A percentile compares a stretch with the other conserved stretches of the same genome.
phyloP scores from a whole-genome alignment of 2,113 vertebrate species.

The Lampris incognitus region DNA sequence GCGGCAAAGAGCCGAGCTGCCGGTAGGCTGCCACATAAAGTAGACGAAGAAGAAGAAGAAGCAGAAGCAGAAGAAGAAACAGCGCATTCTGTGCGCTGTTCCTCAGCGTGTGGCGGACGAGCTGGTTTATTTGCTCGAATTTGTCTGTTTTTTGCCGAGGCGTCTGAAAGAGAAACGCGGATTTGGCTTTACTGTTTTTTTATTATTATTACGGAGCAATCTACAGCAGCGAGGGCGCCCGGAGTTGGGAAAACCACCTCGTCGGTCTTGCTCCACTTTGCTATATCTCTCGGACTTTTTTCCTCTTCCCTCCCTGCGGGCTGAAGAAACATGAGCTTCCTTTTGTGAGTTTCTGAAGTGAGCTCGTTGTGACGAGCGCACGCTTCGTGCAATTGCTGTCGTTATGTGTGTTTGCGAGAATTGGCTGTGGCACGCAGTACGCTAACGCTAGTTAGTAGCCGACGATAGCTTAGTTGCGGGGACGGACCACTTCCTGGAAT shows the following conservation, averaged over 20 bases:
- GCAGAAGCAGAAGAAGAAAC: too few species aligned
- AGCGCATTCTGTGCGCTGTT: slow-evolving; percentile 40
- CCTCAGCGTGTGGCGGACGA: slow-evolving; percentile 24
- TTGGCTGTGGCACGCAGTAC: not conserved
- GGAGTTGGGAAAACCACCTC: slow-evolving; percentile 21
- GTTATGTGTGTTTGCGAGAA: not conserved
- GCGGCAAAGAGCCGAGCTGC: slow-evolving; percentile 27
- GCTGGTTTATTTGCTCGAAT: not conserved
- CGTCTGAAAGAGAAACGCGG: too few species aligned
- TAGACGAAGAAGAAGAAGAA: slow-evolving; percentile 35
- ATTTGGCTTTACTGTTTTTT: too few species aligned
- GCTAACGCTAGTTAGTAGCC: slow-evolving; percentile 5
- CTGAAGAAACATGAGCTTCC: slow-evolving; percentile 80
- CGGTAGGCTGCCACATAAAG: slow-evolving; percentile 42
- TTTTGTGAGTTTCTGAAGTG: slow-evolving; percentile 75
- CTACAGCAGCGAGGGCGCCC: slow-evolving; percentile 9
- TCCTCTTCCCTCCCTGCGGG: not conserved
- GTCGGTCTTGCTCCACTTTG: slow-evolving; percentile 27
- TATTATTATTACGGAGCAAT: too few species aligned
- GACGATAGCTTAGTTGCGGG: slow-evolving; percentile 47
- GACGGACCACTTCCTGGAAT: slow-evolving; percentile 64
- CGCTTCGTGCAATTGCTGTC: not conserved
- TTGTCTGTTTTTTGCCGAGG: too few species aligned
- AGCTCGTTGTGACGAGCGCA: not conserved
- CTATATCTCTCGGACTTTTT: slow-evolving; percentile 23